Conservation (phyloP, 2,113 vertebrate genomes). For the Bambusicola thoracicus region DNA sequence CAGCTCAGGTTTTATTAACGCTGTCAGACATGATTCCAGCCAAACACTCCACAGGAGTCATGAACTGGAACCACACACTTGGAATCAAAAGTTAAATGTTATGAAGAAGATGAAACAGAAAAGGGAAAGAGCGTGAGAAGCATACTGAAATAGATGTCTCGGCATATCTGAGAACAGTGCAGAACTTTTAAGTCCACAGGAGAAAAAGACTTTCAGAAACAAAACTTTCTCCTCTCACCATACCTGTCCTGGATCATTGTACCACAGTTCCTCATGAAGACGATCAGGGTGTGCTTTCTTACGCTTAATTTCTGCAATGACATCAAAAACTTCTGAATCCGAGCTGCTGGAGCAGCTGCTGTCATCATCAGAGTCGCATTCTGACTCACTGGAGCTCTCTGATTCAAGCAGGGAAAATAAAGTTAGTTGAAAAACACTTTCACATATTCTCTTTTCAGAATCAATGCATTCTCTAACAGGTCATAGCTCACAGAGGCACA, state of each 20-base stretch:
- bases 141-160: background rate
- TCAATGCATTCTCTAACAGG: background rate
- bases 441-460: background rate
- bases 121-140: background rate
- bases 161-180: background rate
- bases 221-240: background rate
- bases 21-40: constrained; percentile 5
- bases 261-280: constrained; percentile 97
- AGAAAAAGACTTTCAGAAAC: background rate
- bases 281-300: constrained; percentile 98
- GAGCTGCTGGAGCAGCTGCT: constrained; percentile 93
- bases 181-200: background rate
- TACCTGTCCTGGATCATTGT: constrained; percentile 98
- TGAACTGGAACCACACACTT: background rate
- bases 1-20: constrained; percentile 25
- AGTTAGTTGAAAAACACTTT: background rate
- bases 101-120: constrained; percentile 13
- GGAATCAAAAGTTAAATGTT: constrained; percentile 18
- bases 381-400: constrained; percentile 92
- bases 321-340: constrained; percentile 95
- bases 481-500: background rate
- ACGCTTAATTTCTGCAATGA: constrained; percentile 97
- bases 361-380: constrained; percentile 91
- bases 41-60: constrained; percentile 12
- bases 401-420: constrained; percentile 42